Evolutionary conservation across 2,113 vertebrate species (phyloP).

Genomic region (Sinocyclocheilus anophthalmus): DNA sequence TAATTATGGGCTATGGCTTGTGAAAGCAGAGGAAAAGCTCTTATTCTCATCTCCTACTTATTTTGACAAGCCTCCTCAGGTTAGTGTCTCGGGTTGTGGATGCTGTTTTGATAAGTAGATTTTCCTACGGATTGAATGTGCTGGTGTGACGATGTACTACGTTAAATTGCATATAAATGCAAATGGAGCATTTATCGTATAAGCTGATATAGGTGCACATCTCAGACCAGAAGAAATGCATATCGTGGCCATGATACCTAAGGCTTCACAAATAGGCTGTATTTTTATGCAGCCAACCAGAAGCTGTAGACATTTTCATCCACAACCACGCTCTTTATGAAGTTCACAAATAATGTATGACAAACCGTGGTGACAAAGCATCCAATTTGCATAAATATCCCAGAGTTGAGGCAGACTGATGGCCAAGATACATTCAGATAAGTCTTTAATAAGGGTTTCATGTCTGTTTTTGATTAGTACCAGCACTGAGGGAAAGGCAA

Average conservation of each 20-base stretch:
- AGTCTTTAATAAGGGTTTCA: constrained; percentile 49
- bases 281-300: constrained; percentile 4
- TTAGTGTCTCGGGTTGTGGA: constrained; percentile 26
- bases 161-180: constrained; percentile 39
- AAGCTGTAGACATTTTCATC: constrained; percentile 11
- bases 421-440: constrained; percentile 45
- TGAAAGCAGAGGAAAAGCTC: constrained; percentile 23
- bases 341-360: constrained; percentile 40
- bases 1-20: constrained; percentile 45
- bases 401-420: constrained; percentile 35
- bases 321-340: constrained; percentile 22
- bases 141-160: constrained; percentile 25
- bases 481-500: constrained; percentile 31
- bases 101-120: constrained; percentile 32
- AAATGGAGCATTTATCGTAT: not conserved
- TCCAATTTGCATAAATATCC: constrained; percentile 37
- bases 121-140: constrained; percentile 25
- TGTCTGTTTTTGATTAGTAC: constrained; percentile 52
- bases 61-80: constrained; percentile 42
- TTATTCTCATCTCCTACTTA: constrained; percentile 30
- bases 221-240: not conserved
- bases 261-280: not conserved
- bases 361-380: constrained; percentile 32
- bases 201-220: not conserved
- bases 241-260: not conserved